These are phyloP conservation scores for Phrynocephalus guinanensis DNA, from an alignment of 2,797 vertebrate species.

Conservation along the genomic window DNA sequence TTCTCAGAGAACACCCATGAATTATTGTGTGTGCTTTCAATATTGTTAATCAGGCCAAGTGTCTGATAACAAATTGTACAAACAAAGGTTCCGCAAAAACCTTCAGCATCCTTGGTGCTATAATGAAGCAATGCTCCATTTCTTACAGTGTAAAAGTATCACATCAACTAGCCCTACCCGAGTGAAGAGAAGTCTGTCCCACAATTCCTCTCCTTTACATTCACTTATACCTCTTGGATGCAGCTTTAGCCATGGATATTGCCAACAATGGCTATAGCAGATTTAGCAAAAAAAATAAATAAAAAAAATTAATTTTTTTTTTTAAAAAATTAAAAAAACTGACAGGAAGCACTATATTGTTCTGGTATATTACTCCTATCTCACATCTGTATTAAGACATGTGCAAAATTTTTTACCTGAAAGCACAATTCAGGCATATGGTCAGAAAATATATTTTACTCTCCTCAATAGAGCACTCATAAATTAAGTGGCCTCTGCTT, in stretches of 20 bases:
- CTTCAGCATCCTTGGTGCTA: too few species aligned
- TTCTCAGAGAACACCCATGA: neutral
- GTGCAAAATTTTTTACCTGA: neutral
- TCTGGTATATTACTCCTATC: neutral
- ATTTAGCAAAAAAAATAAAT: neutral
- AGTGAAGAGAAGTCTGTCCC: neutral
- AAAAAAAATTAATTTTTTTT: too few species aligned
- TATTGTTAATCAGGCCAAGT: too few species aligned
- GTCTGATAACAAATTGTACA: too few species aligned
- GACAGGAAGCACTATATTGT: neutral
- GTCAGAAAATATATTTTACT: neutral
- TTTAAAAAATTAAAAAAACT: neutral
- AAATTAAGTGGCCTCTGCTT: neutral
- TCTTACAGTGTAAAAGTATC: neutral
- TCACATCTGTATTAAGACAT: neutral
- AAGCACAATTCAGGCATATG: neutral
- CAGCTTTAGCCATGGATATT: neutral
- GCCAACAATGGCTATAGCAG: too few species aligned
- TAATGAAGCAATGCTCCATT: neutral
- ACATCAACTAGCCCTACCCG: neutral
- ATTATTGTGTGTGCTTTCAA: too few species aligned
- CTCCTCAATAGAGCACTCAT: neutral
- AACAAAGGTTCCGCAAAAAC: too few species aligned
- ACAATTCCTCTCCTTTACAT: neutral
- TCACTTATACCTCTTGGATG: neutral